Evolutionary conservation across 35 echinoderm and acorn worm genomes (phyloP), one percentile per base, ranked within the genome.

Genomic region (Lytechinus variegatus): DNA sequence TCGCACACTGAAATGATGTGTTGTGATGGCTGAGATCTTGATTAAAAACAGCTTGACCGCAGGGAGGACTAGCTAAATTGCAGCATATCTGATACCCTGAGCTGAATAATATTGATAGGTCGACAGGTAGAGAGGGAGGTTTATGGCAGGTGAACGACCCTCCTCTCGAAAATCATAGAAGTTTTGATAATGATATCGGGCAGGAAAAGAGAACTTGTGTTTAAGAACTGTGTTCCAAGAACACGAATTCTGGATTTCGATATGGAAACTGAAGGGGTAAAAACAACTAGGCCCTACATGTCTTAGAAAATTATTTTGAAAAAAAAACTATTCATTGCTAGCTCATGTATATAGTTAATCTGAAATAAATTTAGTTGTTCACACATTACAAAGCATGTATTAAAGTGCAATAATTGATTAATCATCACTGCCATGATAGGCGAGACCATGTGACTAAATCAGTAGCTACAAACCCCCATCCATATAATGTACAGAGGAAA

Each of bases 81-180:
- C 66, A 79, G 66, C 66, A 79, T 79, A 79, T 79, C 66, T 79
- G 66, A 16, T 79, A 79, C 66, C 66, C 19, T 79, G 66, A 79
- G 66, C 66, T 79, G 66, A 79, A 79, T 79, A 79, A 79, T 79
- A 79, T 79, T 79, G 66, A 79, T 79, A 79, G 66, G 66, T 79
- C 21, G 66, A 4, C 21, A 79, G 66, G 66, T 79, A 19, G 11
- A 19, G 11, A 24, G 66, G 66, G 16, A 79, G 56, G 13, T 9
- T 10, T 2, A 9, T 16, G 4, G 66, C 19, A n/a, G 66, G 66
- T 79, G 66, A 79, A 79, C 66, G 8, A 79, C 66, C 66, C 56
- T 44, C 33, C 66, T n/a, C 19, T 79, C 16, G 19, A 24, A 24
- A 24, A 79, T n/a, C 19, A 79, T 6, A 5, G 66, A 79, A 44